Evolutionary conservation across 1,140 invertebrate species (phyloP).

Genomic region (Pogonomyrmex californicus): DNA sequence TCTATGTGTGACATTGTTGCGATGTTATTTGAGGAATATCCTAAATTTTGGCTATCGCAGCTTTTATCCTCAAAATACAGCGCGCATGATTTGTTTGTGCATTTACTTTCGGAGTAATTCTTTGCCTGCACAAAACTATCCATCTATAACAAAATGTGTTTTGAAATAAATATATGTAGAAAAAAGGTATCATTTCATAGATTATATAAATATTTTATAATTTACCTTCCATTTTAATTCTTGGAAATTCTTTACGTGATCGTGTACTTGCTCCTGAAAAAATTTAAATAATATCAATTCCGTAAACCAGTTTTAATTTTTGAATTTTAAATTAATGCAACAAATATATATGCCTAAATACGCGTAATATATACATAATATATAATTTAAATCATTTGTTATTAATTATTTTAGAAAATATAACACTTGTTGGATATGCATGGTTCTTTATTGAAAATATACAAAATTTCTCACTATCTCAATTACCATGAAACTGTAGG

Average conservation of each 20-base stretch:
- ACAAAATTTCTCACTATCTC: conserved; percentile 21
- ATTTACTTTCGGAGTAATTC: conserved; percentile 71
- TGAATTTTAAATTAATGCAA: conserved; percentile 21
- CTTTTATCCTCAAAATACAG: conserved; percentile 47
- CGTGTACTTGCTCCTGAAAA: conserved; percentile 80
- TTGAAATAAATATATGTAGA: conserved; percentile 10
- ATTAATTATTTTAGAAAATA: conserved; percentile 28
- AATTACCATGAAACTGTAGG: conserved; percentile 12
- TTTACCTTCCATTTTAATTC: conserved; percentile 77
- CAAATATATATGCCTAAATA: conserved; percentile 12
- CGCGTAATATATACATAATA: conserved; percentile 6
- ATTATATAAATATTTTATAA: not conserved
- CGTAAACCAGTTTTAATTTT: not conserved
- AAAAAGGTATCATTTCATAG: not conserved
- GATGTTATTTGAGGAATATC: not conserved
- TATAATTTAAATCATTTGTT: not conserved
- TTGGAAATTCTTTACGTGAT: conserved; percentile 67
- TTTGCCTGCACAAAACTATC: conserved; percentile 71
- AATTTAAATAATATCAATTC: conserved; percentile 12
- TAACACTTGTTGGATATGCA: conserved; percentile 10
- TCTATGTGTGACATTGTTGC: conserved; percentile 2
- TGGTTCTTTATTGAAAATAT: conserved; percentile 39
- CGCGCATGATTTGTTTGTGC: conserved; percentile 41
- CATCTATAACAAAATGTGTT: conserved; percentile 72
- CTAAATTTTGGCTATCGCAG: conserved; percentile 35